Evolutionary conservation across 2,797 vertebrate species (phyloP).

Genomic region (Aplochiton taeniatus): DNA sequence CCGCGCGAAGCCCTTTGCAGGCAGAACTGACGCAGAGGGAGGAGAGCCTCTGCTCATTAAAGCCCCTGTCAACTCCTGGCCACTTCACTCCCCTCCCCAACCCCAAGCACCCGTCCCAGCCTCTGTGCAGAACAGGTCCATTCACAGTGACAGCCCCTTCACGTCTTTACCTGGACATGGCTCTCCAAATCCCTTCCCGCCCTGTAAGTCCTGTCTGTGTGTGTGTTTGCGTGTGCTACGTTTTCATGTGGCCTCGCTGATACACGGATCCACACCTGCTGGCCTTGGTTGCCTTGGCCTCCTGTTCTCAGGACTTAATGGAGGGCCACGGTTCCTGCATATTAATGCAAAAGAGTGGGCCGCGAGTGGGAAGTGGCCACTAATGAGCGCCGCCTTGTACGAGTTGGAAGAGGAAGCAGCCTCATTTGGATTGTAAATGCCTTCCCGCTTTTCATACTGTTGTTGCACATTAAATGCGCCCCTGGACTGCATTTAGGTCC

Average conservation of each 20-base stretch:
- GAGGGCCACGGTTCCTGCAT: slow-evolving; percentile 38
- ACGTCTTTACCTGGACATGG: slow-evolving; percentile 28
- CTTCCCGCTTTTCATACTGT: neutral
- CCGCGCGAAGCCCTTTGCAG: slow-evolving; percentile 17
- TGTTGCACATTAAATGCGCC: slow-evolving; percentile 22
- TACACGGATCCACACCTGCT: slow-evolving; percentile 50
- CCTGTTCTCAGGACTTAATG: slow-evolving; percentile 44
- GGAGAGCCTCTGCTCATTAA: slow-evolving; percentile 47
- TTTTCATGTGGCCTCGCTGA: slow-evolving; percentile 1
- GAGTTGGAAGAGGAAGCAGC: slow-evolving; percentile 19
- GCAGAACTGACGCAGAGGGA: slow-evolving; percentile 27
- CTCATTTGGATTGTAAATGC: slow-evolving; percentile 47
- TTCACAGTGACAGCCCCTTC: slow-evolving; percentile 20
- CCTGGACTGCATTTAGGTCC: slow-evolving; percentile 4
- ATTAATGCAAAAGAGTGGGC: slow-evolving; percentile 41
- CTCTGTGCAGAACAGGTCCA: slow-evolving; percentile 31
- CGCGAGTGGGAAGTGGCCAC: slow-evolving; percentile 44
- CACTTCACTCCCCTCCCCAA: slow-evolving; percentile 21
- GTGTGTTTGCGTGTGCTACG: slow-evolving; percentile 1
- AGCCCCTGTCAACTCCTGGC: slow-evolving; percentile 40
- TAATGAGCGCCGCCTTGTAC: slow-evolving; percentile 31
- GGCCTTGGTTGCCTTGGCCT: slow-evolving; percentile 57
- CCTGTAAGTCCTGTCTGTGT: neutral
- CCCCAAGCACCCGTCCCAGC: slow-evolving; percentile 6
- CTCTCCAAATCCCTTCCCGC: slow-evolving; percentile 9